A percentile compares a stretch with the other conserved stretches of the same genome.
These are phyloP conservation scores for Platysternon megacephalum DNA, from an alignment of 2,113 vertebrate genomes.

Conservation along the genomic window DNA sequence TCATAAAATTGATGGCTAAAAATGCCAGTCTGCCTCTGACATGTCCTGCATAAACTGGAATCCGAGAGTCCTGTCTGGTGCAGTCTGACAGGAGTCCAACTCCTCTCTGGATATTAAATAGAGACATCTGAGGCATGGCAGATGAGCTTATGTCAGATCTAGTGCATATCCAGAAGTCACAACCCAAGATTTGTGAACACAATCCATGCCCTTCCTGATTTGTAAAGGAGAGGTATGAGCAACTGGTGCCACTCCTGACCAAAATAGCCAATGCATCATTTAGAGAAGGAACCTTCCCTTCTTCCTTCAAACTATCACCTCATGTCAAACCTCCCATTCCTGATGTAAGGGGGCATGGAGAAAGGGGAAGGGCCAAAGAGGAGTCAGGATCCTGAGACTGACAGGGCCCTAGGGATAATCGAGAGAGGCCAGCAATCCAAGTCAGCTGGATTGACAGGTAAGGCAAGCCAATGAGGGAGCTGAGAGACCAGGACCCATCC, in stretches of 20 bases:
- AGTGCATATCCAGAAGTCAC: slow-evolving; percentile 34
- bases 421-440: not conserved
- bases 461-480: too few species aligned
- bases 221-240: slow-evolving; percentile 57
- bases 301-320: slow-evolving; percentile 40
- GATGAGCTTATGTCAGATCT: slow-evolving; percentile 73
- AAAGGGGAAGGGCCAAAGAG: not conserved
- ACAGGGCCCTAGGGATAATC: not conserved
- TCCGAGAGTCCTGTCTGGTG: slow-evolving; percentile 51
- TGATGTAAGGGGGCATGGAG: not conserved
- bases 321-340: not conserved
- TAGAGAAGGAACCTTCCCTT: not conserved
- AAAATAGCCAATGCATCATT: slow-evolving; percentile 65
- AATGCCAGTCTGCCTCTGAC: slow-evolving; percentile 67
- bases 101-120: slow-evolving; percentile 54
- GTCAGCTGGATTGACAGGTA: too few species aligned
- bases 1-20: slow-evolving; percentile 71
- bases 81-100: slow-evolving; percentile 53
- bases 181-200: slow-evolving; percentile 72
- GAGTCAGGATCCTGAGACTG: not conserved
- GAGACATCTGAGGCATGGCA: slow-evolving; percentile 56
- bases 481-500: too few species aligned
- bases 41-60: slow-evolving; percentile 62
- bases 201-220: slow-evolving; percentile 63
- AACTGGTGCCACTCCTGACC: slow-evolving; percentile 65